Evolutionary conservation across 2,113 vertebrate species (phyloP), one percentile per base, ranked within the genome.

Genomic region (Chaetorhynchus papuensis): DNA sequence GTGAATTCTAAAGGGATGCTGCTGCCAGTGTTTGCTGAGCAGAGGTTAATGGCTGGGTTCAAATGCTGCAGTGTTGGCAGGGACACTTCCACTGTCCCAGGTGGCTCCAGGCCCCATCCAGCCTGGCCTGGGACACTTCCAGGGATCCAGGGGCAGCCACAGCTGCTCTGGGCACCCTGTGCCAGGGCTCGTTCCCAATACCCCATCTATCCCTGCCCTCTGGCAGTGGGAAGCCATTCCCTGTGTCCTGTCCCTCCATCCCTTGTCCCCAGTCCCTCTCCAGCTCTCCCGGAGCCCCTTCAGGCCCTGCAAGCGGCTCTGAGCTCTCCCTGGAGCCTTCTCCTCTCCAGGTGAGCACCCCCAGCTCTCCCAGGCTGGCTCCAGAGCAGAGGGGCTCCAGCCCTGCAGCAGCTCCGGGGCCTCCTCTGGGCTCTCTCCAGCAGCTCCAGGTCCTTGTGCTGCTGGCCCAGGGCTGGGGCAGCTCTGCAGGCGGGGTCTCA

Each of bases 41-140:
- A 33, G n/a, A 83, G 44, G 77, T 87, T 44, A 53, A 44, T 17
- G 44, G 23, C 11, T 1, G 15, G 17, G 23, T 68, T 86, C 77
- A 68, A 86, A 68, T 3, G n/a, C 30, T 47, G 49, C 41, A 28
- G 9, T 45, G n/a, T 4, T 74, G 69, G 41, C 41, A 74, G 22
- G 23, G 28, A 28, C 82, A 47, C 23, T 47, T 2, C 57, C 57
- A 27, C 57, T 15, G 1, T 7, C 28, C 47, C 49, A 63, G 45
- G 45, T 0, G 16, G 37, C 45, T 61, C 54, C 45, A 15, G 45
- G 47, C 3, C 27, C 39, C 18, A 13, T 13, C 47, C 84, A 69
- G 0, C 28, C 64, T 28, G 47, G 33, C 33, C 53, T n/a, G 4
- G 83, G 12, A 0, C 27, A 77, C 21, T 37, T 0, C 33, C 72